Evolutionary conservation across 2,888 invertebrate species (phyloP).

Genomic region (Drosophila rubida): DNA sequence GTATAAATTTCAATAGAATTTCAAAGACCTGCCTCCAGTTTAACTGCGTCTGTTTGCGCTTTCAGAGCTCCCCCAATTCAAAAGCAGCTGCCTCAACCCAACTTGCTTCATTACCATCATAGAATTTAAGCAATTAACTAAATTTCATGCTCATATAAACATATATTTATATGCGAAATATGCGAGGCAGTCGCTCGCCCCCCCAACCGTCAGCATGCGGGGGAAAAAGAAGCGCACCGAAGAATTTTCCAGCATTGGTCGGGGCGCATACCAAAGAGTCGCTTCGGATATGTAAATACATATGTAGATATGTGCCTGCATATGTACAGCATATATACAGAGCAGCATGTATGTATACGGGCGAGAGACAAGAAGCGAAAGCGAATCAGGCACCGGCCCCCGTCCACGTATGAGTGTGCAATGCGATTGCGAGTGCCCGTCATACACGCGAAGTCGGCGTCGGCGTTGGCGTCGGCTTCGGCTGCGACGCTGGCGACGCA

Average conservation of each 20-base stretch:
- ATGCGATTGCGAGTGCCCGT: slow-evolving; percentile 70
- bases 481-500: slow-evolving; percentile 35
- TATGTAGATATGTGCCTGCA: slow-evolving; percentile 11
- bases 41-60: neutral
- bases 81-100: neutral
- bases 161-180: slow-evolving; percentile 30
- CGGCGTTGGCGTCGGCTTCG: slow-evolving; percentile 35
- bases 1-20: too few species aligned
- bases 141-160: slow-evolving; percentile 27
- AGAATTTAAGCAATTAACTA: slow-evolving; percentile 36
- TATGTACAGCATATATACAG: slow-evolving; percentile 29
- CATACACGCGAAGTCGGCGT: slow-evolving; percentile 64
- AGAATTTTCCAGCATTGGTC: slow-evolving; percentile 27
- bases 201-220: slow-evolving; percentile 1
- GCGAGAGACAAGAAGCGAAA: slow-evolving; percentile 30
- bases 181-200: slow-evolving; percentile 6
- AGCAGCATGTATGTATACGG: slow-evolving; percentile 34
- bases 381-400: slow-evolving; percentile 66
- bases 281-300: slow-evolving; percentile 14
- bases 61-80: neutral
- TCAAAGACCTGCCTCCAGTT: too few species aligned
- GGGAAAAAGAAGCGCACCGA: slow-evolving; percentile 45
- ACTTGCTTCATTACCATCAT: neutral
- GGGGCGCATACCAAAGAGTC: slow-evolving; percentile 24
- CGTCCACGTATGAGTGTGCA: slow-evolving; percentile 73